Conservation (phyloP, 2,888 invertebrate genomes). For the Hydrotaea cyrtoneurina region DNA sequence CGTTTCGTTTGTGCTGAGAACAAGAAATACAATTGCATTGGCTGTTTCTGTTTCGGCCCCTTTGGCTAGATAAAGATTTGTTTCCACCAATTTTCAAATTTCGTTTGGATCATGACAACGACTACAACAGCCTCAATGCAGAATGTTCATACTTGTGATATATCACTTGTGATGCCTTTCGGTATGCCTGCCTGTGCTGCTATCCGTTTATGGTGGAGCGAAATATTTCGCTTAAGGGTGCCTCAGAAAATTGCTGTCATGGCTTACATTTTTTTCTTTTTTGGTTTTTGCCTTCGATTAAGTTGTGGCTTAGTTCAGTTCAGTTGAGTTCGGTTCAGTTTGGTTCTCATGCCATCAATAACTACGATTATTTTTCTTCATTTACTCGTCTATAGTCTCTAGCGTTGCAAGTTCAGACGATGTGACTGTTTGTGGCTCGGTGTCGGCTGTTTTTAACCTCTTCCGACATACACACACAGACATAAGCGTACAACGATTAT, state of each 20-base stretch:
- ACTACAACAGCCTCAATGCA: neutral
- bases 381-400: neutral
- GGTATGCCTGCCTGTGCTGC: neutral
- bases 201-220: slow-evolving; percentile 1
- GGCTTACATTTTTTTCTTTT: slow-evolving; percentile 31
- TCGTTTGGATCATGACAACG: slow-evolving; percentile 19
- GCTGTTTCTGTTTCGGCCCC: neutral
- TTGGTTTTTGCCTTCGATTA: neutral
- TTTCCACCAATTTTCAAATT: slow-evolving; percentile 29
- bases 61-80: slow-evolving; percentile 6
- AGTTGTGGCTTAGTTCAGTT: neutral
- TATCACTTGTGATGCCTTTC: slow-evolving; percentile 27
- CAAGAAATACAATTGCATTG: slow-evolving; percentile 8
- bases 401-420: neutral
- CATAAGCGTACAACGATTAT: neutral
- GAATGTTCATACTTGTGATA: slow-evolving; percentile 19
- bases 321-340: slow-evolving; percentile 6
- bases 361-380: neutral
- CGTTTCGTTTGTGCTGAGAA: neutral
- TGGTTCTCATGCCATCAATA: slow-evolving; percentile 36
- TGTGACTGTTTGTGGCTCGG: neutral
- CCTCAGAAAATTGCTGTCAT: slow-evolving; percentile 36
- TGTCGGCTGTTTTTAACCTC: slow-evolving; percentile 25
- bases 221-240: slow-evolving; percentile 27
- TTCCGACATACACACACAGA: neutral